phyloP scores from a whole-genome alignment of 2,113 vertebrate genomes.

The Thermophis baileyi region DNA sequence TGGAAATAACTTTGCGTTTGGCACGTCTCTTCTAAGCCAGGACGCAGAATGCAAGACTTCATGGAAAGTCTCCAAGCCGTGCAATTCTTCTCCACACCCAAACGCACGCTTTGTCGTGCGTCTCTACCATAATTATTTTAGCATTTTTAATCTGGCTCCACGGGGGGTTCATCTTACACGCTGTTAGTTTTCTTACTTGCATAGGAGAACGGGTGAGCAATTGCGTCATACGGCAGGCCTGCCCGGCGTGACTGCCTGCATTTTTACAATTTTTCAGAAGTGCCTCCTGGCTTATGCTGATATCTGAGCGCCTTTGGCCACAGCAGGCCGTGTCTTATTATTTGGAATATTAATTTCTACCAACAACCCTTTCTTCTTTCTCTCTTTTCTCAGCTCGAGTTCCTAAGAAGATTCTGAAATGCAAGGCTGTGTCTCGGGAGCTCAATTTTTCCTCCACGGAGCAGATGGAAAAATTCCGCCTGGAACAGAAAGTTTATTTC shows the following conservation, averaged over 20 bases:
- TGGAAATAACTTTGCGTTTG: neutral
- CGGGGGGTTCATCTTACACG: neutral
- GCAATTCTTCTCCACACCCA: neutral
- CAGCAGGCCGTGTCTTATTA: neutral
- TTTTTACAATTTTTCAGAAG: neutral
- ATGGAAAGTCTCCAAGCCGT: neutral
- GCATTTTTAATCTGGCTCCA: neutral
- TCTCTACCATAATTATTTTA: neutral
- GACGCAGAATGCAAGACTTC: neutral
- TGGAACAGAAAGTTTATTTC: constrained; percentile 99
- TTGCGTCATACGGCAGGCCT: neutral
- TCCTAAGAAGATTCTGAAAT: constrained; percentile 98
- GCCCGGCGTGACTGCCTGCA: neutral
- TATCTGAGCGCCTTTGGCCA: neutral
- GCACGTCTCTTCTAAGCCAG: neutral
- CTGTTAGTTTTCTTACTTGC: neutral
- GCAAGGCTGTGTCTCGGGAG: constrained; percentile 97
- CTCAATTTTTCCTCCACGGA: constrained; percentile 96
- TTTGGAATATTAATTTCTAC: constrained; percentile 1
- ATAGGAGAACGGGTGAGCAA: neutral
- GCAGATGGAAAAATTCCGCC: constrained; percentile 97
- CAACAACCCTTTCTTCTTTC: neutral
- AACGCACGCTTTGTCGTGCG: neutral
- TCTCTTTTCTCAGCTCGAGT: constrained; percentile 84
- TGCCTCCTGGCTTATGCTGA: too few species aligned